phyloP scores from a whole-genome alignment of 2,113 vertebrate species.

The Myxocyprinus asiaticus region DNA sequence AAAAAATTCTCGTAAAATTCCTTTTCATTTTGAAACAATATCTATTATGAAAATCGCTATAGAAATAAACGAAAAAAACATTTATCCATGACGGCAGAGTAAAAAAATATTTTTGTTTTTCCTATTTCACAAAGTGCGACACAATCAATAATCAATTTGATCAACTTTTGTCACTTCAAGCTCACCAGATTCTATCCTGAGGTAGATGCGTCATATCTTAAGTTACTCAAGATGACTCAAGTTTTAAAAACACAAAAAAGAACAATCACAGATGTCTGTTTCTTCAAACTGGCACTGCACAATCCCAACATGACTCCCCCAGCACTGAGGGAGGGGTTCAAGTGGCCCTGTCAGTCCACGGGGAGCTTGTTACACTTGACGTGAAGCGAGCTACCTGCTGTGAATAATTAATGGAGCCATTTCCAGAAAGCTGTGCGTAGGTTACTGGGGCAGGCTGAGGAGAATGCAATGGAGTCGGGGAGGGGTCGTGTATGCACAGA shows the following conservation, averaged over 20 bases:
- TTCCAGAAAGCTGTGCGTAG: constrained; percentile 82
- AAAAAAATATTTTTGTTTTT: too few species aligned
- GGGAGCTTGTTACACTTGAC: constrained; percentile 77
- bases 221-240: background rate
- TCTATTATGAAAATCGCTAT: too few species aligned
- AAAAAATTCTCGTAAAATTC: too few species aligned
- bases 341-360: constrained; percentile 52
- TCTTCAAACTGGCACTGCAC: constrained; percentile 35
- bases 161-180: too few species aligned
- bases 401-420: constrained; percentile 91
- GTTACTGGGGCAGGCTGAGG: constrained; percentile 66
- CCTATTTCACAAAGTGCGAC: too few species aligned
- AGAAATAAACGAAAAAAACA: too few species aligned
- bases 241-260: constrained; percentile 41
- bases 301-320: constrained; percentile 50
- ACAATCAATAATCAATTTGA: too few species aligned
- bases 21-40: too few species aligned
- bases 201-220: too few species aligned
- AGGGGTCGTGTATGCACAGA: constrained; percentile 41
- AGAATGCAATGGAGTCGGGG: constrained; percentile 31
- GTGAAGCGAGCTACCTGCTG: constrained; percentile 73
- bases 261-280: constrained; percentile 51
- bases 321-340: constrained; percentile 43
- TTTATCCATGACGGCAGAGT: too few species aligned
- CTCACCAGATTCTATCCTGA: too few species aligned